Evolutionary conservation across 2,888 invertebrate species (phyloP), one percentile per base, ranked within the genome.

Genomic region (Trachelus iudaicus): DNA sequence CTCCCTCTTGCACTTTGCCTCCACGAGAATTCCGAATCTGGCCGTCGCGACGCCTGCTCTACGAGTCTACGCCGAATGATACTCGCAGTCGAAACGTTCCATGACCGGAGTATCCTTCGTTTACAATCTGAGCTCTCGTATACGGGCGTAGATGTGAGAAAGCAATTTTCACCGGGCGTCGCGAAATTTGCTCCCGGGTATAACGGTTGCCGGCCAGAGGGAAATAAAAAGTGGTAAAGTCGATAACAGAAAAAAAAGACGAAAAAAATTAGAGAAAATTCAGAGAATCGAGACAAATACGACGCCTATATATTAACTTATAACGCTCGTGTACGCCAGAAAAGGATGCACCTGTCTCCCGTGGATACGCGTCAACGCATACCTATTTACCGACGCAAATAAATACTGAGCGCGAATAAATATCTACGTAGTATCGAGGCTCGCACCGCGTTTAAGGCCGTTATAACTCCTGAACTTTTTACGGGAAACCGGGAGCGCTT

Each of bases 1-100:
- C 81, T 79, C 79, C 75, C 37, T 76, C 40, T 73, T 73, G 68
- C 76, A 77, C 56, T 79, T 56, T 77, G 78, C 73, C 76, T 79
- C 74, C 75, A 13, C 30, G 69, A 31, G 69, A 69, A 69, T 69
- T n/a, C 30, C 69, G 69, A 73, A 69, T 56, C 76, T 73, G 33
- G 40, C 75, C 75, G 31, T 31, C 37, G 23, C 37, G 37, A 31
- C 75, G 34, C 69, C 75, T 35, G 75, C 68, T 34, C 68, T 11
- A 13, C 69, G 30, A 31, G 69, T 33, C 33, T 3, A 13, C 69
- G 69, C 11, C 69, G 69, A n/a, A 69, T n/a, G 30, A n/a, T 31
- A n/a, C 69, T 23, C n/a, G 69, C 13, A 1, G 13, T 13, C 1
- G 37, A 37, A 37, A 13, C 13, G 37, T 13, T 37, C 37, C 4